Evolutionary conservation across 2,113 vertebrate species (phyloP).

Genomic region (Cyanoramphus novaezelandiae): DNA sequence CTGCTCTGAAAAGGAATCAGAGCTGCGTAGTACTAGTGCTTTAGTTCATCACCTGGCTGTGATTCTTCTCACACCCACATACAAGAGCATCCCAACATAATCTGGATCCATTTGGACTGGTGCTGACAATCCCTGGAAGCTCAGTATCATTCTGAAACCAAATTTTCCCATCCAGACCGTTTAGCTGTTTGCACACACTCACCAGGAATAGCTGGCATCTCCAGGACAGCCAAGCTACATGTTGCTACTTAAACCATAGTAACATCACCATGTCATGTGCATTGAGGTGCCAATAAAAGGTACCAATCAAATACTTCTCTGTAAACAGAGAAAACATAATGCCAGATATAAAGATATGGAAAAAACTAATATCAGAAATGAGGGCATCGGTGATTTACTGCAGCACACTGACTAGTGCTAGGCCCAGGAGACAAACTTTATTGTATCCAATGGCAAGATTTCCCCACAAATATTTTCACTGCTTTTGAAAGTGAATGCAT

Average conservation of each 20-base stretch:
- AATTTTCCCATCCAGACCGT: neutral
- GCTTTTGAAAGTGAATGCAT: constrained; percentile 55
- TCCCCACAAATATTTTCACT: constrained; percentile 46
- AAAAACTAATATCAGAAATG: neutral
- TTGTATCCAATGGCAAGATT: constrained; percentile 8
- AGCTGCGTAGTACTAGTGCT: neutral
- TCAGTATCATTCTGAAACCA: neutral
- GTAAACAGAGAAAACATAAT: neutral
- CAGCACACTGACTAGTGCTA: neutral
- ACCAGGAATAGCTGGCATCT: neutral
- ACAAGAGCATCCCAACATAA: neutral
- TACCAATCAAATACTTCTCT: neutral
- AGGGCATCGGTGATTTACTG: neutral
- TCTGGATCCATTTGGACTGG: neutral
- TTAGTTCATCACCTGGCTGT: neutral
- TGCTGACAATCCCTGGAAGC: neutral
- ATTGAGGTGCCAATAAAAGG: neutral
- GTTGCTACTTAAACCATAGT: neutral
- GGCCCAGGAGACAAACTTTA: neutral
- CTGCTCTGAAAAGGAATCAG: neutral
- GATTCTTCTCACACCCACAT: neutral
- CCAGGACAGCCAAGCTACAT: accelerated
- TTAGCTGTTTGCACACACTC: neutral
- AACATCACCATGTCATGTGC: neutral
- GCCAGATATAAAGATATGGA: neutral